Base-by-base conservation (phyloP, 1,140 invertebrate genomes). In the Nilaparvata lugens region DNA sequence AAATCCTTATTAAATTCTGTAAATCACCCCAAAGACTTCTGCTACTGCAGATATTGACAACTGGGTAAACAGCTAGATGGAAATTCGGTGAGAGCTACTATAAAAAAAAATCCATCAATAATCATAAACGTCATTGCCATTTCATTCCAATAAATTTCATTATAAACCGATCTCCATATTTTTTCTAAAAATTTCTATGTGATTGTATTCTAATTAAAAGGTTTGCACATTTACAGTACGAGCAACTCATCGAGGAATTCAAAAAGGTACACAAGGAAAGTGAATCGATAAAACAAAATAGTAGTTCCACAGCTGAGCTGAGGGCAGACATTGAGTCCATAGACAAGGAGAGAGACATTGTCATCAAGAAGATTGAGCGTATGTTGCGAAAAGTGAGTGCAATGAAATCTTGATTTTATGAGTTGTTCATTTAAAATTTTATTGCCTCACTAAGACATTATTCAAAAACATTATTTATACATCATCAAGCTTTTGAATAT, bases 301-400 rank as follows among this genome's bases (percentile, higher is more conserved):
- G 80, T 0, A 78, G 78, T 66, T 81, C 77, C 21, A 81, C 79
- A 3, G 71, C 77, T 14, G 85, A 88, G 73, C 77, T 88, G 38
- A 81, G 84, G 42, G 83, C 84, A 65, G 89, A 93, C 69, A 84
- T 92, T 9, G 81, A 83, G 67, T 83, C 89, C 38, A 93, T 94
- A 89, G 88, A 91, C 66, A 84, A 88, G 25, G 91, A 94, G 72
- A 87, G 85, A 71, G 88, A 93, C 69, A 85, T 88, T 66, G 75
- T 86, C 13, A 65, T 76, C 58, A 82, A 83, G 65, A 79, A 89
- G 59, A 84, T 91, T 62, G 87, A 89, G 66, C 78, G 86, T 64
- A 75, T 88, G 16, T 81, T 84, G 57, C 78, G 80, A 68, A 85
- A 84, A 74, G 79, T 79, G 63, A 63, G 35, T 45, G 13, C 9